These are phyloP conservation scores for Zaprionus obscuricornis DNA, from an alignment of 2,888 invertebrate genomes.

Conservation along the genomic window DNA sequence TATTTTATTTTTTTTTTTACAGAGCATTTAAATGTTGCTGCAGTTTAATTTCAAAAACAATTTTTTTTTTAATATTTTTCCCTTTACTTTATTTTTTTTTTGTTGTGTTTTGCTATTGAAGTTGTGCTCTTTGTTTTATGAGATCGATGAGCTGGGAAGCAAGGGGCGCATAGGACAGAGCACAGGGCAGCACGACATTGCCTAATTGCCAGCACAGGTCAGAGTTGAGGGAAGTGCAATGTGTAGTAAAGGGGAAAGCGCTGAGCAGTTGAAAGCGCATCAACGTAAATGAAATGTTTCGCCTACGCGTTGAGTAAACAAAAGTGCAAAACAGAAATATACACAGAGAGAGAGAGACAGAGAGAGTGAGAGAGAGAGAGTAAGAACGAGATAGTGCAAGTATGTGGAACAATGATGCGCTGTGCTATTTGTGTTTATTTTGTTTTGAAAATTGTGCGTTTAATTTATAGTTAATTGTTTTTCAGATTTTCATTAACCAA, in stretches of 20 bases:
- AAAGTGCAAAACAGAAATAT: too few species aligned
- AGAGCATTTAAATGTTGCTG: too few species aligned
- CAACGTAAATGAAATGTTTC: slow-evolving; percentile 62
- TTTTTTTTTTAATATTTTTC: background rate
- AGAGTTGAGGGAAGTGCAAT: too few species aligned
- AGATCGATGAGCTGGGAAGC: slow-evolving; percentile 27
- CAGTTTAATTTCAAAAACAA: too few species aligned
- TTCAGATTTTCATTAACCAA: slow-evolving; percentile 73
- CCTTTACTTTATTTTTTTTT: background rate
- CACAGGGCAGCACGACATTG: too few species aligned
- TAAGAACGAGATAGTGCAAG: slow-evolving; percentile 51
- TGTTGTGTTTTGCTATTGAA: slow-evolving; percentile 63
- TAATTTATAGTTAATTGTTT: slow-evolving; percentile 77
- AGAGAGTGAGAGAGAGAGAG: slow-evolving; percentile 46
- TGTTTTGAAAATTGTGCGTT: slow-evolving; percentile 76
- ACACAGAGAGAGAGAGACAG: too few species aligned
- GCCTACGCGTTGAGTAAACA: slow-evolving; percentile 62
- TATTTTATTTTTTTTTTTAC: too few species aligned
- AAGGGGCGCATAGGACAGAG: background rate
- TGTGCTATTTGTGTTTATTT: slow-evolving; percentile 73
- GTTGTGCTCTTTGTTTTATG: slow-evolving; percentile 73
- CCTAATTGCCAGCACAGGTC: background rate
- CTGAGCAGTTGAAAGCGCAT: too few species aligned
- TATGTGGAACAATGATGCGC: slow-evolving; percentile 56
- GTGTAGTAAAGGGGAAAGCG: too few species aligned